Percentiles rank a stretch among this genome's conserved stretches.
phyloP scores from a whole-genome alignment of 2,113 vertebrate species.

The Hucho hucho region DNA sequence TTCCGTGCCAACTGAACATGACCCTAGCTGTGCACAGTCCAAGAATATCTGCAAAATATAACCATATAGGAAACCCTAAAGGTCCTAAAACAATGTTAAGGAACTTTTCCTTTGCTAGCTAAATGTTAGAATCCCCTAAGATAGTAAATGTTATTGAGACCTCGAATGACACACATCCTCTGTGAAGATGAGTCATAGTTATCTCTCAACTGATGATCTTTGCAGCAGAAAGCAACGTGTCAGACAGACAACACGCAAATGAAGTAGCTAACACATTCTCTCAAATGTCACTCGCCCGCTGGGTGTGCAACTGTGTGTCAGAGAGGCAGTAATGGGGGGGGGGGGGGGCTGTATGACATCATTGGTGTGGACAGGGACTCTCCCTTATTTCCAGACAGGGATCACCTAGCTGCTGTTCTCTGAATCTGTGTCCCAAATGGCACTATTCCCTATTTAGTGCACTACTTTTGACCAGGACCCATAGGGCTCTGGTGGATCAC shows the following conservation, averaged over 20 bases:
- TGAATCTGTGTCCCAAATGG: no score
- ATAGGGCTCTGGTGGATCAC: no score
- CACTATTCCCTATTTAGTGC: no score
- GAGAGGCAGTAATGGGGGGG: not conserved
- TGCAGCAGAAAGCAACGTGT: conserved; percentile 11
- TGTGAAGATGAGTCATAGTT: conserved; percentile 18
- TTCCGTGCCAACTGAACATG: not conserved
- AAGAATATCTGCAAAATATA: no score
- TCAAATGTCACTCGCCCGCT: conserved; percentile 22
- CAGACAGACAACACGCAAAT: conserved; percentile 17
- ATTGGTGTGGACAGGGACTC: not conserved
- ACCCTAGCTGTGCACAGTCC: no score
- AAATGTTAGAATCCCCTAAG: not conserved
- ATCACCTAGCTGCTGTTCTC: not conserved
- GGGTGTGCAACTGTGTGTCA: not conserved
- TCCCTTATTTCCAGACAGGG: not conserved
- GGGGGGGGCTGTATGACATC: no score
- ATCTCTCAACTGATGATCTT: conserved; percentile 4
- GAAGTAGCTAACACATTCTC: conserved; percentile 4
- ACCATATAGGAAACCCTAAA: not conserved
- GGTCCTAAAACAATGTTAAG: not conserved
- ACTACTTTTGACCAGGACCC: no score
- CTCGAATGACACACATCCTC: not conserved
- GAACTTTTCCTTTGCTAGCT: not conserved
- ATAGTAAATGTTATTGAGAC: not conserved